Evolutionary conservation across 2,888 invertebrate species (phyloP).

Genomic region (Chalcis sispes): DNA sequence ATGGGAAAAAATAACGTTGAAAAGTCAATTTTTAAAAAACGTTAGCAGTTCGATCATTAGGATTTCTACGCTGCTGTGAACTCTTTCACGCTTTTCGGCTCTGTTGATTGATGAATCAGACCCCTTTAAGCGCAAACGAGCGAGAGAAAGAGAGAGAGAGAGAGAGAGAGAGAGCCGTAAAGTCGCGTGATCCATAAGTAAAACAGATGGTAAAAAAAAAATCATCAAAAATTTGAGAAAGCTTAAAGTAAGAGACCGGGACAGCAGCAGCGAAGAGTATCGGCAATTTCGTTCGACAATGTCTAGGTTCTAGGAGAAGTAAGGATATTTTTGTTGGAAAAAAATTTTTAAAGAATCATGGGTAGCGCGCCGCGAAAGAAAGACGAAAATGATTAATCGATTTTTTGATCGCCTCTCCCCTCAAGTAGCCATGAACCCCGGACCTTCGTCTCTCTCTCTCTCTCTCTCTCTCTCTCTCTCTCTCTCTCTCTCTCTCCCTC

Average conservation of each 20-base stretch:
- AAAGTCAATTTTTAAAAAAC: slow-evolving; percentile 42
- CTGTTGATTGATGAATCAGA: slow-evolving; percentile 73
- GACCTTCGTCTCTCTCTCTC: too few relatives aligned
- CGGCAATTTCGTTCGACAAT: slow-evolving; percentile 32
- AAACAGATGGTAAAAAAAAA: slow-evolving; percentile 57
- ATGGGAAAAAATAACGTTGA: slow-evolving; percentile 38
- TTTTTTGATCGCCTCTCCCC: slow-evolving; percentile 60
- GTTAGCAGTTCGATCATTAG: slow-evolving; percentile 73
- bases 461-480: slow-evolving; percentile 49
- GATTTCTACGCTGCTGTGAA: slow-evolving; percentile 72
- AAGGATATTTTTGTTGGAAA: slow-evolving; percentile 34
- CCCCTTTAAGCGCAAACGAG: slow-evolving; percentile 65
- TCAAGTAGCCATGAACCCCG: slow-evolving; percentile 16
- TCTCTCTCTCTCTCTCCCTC: slow-evolving; percentile 51
- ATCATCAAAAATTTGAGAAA: slow-evolving; percentile 56
- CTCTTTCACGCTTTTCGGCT: slow-evolving; percentile 69
- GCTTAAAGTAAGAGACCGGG: slow-evolving; percentile 27
- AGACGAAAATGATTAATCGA: slow-evolving; percentile 72
- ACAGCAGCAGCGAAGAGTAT: slow-evolving; percentile 48
- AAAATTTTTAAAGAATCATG: slow-evolving; percentile 56
- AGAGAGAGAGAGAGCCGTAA: too few relatives aligned
- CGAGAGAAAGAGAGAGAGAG: slow-evolving; percentile 47
- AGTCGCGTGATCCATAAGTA: slow-evolving; percentile 41
- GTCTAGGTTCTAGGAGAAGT: background rate
- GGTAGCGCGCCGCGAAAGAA: slow-evolving; percentile 50